These are phyloP conservation scores for Muricea muricata DNA, from an alignment of 92 coral and sea anemone genomes.

Conservation along the genomic window DNA sequence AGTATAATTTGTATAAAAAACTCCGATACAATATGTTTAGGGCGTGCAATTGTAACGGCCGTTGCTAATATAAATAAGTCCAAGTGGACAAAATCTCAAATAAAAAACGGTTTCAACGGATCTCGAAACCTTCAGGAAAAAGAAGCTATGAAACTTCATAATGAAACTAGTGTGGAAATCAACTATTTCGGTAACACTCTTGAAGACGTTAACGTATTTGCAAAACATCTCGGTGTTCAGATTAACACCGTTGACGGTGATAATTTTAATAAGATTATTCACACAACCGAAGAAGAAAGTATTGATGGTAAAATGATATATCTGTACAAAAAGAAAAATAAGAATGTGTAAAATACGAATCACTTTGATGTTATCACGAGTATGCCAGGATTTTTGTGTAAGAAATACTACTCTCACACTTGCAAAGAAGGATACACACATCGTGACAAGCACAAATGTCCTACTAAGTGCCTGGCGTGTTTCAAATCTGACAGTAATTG, in stretches of 20 bases:
- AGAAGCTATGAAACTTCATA: not conserved
- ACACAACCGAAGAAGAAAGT: not conserved
- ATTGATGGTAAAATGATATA: too few species aligned
- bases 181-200: not conserved
- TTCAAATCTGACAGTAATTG: too few species aligned
- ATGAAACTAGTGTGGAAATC: not conserved
- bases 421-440: not conserved
- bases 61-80: not conserved
- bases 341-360: too few species aligned
- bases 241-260: not conserved
- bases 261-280: not conserved
- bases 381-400: not conserved
- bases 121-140: not conserved
- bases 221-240: not conserved
- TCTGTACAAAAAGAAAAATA: not conserved
- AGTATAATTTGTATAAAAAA: too few species aligned
- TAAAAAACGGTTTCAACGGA: not conserved
- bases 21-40: too few species aligned
- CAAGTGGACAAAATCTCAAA: not conserved
- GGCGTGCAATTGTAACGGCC: not conserved
- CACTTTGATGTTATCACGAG: not conserved
- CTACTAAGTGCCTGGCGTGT: too few species aligned
- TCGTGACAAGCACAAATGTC: not conserved
- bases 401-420: not conserved
- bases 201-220: not conserved